A percentile compares a stretch with the other conserved stretches of the same genome.
Evolutionary conservation across 2,113 vertebrate species (phyloP).

Genomic region (Elachura formosa): DNA sequence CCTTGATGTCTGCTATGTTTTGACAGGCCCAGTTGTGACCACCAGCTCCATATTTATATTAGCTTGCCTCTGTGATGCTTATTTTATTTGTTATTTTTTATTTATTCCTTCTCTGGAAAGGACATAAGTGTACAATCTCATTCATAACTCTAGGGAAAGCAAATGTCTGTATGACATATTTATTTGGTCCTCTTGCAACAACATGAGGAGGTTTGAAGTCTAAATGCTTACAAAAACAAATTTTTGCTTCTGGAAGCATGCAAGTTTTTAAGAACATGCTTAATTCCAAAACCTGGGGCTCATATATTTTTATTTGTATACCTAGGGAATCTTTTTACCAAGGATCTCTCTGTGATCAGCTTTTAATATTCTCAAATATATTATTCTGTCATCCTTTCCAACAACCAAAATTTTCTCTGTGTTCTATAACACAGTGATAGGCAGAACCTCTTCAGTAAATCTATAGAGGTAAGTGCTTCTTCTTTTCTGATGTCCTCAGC

Average conservation of each 20-base stretch:
- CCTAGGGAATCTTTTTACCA: fast-evolving
- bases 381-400: neutral
- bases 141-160: neutral
- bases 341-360: neutral
- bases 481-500: neutral
- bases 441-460: neutral
- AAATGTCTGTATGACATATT: neutral
- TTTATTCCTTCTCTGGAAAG: neutral
- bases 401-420: neutral
- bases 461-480: neutral
- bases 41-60: neutral
- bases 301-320: neutral
- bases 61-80: neutral
- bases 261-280: neutral
- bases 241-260: neutral
- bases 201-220: neutral
- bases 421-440: fast-evolving
- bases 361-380: neutral
- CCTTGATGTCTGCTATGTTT: neutral
- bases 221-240: neutral
- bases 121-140: neutral
- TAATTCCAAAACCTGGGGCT: neutral
- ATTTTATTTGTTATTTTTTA: neutral
- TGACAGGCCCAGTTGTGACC: neutral
- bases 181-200: neutral